Evolutionary conservation across 2,797 vertebrate species (phyloP).

Genomic region (Setipinna tenuifilis): DNA sequence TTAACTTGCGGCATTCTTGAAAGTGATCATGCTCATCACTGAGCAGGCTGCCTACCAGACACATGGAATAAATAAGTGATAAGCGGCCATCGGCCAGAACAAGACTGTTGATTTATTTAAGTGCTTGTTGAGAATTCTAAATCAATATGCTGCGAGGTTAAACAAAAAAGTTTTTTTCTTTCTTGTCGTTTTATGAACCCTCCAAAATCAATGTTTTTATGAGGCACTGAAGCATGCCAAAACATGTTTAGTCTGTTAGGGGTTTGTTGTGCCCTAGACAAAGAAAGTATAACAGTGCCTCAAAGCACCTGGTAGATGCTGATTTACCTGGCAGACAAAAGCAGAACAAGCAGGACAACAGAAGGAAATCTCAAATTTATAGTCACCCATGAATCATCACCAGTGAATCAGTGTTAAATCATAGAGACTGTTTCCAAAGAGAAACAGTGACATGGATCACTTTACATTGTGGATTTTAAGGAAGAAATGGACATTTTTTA

Average conservation of each 20-base stretch:
- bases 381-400: background rate
- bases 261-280: background rate
- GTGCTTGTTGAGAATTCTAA: constrained; percentile 1
- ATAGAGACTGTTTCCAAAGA: background rate
- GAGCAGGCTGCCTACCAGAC: background rate
- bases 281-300: background rate
- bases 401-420: background rate
- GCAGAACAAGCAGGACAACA: too few relatives aligned
- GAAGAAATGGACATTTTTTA: too few relatives aligned
- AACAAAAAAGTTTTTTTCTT: background rate
- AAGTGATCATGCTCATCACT: background rate
- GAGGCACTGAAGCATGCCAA: background rate
- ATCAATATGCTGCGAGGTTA: background rate
- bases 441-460: background rate
- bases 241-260: background rate
- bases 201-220: background rate
- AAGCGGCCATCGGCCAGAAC: background rate
- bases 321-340: background rate
- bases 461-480: too few relatives aligned
- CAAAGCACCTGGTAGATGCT: background rate
- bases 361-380: background rate
- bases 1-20: background rate
- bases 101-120: background rate
- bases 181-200: background rate
- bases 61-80: background rate